Evolutionary conservation across 1,140 invertebrate genomes (phyloP).

Genomic region (Gonatopus flavifemur): DNA sequence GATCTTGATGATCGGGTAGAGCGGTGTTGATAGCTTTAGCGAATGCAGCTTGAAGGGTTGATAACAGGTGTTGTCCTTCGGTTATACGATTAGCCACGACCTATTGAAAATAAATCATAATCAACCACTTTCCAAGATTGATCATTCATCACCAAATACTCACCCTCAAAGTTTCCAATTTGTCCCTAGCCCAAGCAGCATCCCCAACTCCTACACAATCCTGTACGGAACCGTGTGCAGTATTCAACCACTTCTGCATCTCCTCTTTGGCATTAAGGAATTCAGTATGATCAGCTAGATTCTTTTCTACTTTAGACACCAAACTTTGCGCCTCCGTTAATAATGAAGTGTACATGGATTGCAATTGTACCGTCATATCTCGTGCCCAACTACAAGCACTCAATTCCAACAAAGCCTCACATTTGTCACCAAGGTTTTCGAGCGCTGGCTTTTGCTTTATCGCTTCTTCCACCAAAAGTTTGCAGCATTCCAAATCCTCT

Average conservation of each 20-base stretch:
- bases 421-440: constrained; percentile 83
- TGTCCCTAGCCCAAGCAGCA: constrained; percentile 75
- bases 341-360: constrained; percentile 76
- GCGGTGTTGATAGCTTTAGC: constrained; percentile 81
- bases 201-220: constrained; percentile 82
- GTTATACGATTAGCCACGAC: constrained; percentile 73
- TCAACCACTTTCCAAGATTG: neutral
- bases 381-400: constrained; percentile 80
- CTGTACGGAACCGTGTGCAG: constrained; percentile 75
- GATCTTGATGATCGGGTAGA: constrained; percentile 77
- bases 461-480: constrained; percentile 76
- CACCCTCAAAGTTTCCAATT: constrained; percentile 76
- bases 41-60: constrained; percentile 78
- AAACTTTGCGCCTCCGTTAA: constrained; percentile 77
- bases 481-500: constrained; percentile 76
- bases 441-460: constrained; percentile 73
- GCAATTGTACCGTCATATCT: constrained; percentile 82
- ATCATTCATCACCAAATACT: constrained; percentile 22
- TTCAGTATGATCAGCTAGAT: constrained; percentile 84
- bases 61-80: constrained; percentile 83
- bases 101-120: constrained; percentile 34
- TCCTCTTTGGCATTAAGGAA: constrained; percentile 83
- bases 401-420: constrained; percentile 82
- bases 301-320: constrained; percentile 83
- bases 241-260: constrained; percentile 77